phyloP scores from a whole-genome alignment of 1,140 invertebrate genomes.

The Babylonia areolata region DNA sequence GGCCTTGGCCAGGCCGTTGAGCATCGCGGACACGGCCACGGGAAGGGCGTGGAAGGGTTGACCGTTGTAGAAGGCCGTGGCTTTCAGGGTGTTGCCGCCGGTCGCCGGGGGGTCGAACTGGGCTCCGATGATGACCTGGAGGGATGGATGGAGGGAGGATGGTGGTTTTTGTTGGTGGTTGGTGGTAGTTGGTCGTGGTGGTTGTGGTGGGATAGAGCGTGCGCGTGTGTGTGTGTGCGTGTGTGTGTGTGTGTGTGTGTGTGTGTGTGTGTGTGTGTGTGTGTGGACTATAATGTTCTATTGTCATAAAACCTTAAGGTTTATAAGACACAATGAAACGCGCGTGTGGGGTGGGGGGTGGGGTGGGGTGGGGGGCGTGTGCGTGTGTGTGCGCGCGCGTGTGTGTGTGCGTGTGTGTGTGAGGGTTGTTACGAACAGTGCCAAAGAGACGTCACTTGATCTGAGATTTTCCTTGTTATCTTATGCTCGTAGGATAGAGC shows the following conservation, averaged over 20 bases:
- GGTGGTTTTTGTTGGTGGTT: slow-evolving; percentile 65
- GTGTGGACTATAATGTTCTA: too few species aligned
- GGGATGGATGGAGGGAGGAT: slow-evolving; percentile 71
- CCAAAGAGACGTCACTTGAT: too few species aligned
- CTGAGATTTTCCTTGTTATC: too few species aligned
- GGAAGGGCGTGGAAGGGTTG: slow-evolving; percentile 83
- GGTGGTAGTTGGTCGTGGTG: slow-evolving; percentile 68
- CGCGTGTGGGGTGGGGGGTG: too few species aligned
- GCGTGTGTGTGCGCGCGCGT: too few species aligned
- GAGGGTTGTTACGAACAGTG: too few species aligned
- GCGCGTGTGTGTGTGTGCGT: background rate
- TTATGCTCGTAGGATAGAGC: too few species aligned
- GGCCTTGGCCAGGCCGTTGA: slow-evolving; percentile 77
- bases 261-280: slow-evolving; percentile 2
- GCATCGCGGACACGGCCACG: slow-evolving; percentile 79
- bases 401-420: too few species aligned
- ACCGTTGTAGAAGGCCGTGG: slow-evolving; percentile 75
- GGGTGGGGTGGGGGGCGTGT: too few species aligned
- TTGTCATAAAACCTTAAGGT: too few species aligned
- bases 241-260: too few species aligned
- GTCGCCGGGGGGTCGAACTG: slow-evolving; percentile 47
- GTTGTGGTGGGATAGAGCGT: slow-evolving; percentile 64
- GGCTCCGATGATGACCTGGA: slow-evolving; percentile 54
- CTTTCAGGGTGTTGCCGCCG: background rate
- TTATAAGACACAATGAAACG: too few species aligned